Evolutionary conservation across 1,140 invertebrate species (phyloP), one percentile per base, ranked within the genome.

Genomic region (Cotesia vestalis): DNA sequence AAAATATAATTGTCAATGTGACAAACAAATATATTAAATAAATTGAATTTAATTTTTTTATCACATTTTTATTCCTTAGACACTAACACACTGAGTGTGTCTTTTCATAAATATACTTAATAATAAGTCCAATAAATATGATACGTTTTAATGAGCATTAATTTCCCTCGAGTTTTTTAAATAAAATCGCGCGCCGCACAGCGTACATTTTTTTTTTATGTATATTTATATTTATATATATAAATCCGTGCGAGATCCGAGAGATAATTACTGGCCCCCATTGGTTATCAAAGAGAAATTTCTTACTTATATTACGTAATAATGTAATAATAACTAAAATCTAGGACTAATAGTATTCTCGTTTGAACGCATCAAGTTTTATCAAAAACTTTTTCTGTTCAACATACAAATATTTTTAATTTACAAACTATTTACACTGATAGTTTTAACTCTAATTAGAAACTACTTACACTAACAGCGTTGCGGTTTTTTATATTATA

Each of bases 201-300:
- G 78, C 83, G 77, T 17, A 14, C 17, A 20, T 27, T 27, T 27
- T 27, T 27, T 57, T 12, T 20, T 6, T 57, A 57, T 20, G n/a
- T 57, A 57, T 12, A 57, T 57, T 17, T 57, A 14, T 57, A 17
- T 55, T 11, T 55, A 55, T 55, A 38, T 69, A 36, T 79, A 80
- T 83, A 84, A 83, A 85, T 85, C 81, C 81, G 81, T 85, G 83
- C 83, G 82, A 87, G 84, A 87, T 85, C 84, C 83, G 77, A 86
- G 84, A 80, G 79, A 87, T 79, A 86, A 86, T 87, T 87, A 86
- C 85, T 87, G 85, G 85, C 84, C 85, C 84, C 85, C 81, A 86
- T 86, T 87, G 78, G 78, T 83, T 84, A 84, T 83, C 75, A 77
- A 75, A 73, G 77, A 76, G 69, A 64, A 71, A 71, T 46, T 46